Evolutionary conservation across 1,140 invertebrate genomes (phyloP).

Genomic region (Tetramorium alpestre): DNA sequence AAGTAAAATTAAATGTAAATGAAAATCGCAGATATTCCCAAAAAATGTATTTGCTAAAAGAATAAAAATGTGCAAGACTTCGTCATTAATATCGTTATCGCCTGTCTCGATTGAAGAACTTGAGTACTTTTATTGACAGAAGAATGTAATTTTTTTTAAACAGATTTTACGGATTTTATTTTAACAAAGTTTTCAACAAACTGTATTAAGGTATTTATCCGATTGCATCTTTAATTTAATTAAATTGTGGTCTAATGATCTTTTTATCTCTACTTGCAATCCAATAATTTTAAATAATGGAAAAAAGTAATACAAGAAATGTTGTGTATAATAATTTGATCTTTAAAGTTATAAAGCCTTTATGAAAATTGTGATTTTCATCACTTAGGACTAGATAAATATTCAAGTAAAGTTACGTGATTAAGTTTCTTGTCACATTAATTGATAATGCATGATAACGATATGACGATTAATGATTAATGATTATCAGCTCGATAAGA

Average conservation of each 20-base stretch:
- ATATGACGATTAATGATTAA: not conserved
- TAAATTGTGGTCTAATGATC: not conserved
- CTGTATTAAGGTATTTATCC: not conserved
- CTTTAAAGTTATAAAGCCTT: not conserved
- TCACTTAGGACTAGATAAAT: not conserved
- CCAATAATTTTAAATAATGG: not conserved
- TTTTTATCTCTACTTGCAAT: not conserved
- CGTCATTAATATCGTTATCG: not conserved
- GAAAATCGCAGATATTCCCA: not conserved
- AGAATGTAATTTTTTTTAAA: not conserved
- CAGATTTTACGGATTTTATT: not conserved
- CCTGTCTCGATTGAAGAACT: no score
- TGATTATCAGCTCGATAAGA: not conserved
- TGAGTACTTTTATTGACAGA: not conserved
- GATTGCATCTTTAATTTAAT: conserved; percentile 14
- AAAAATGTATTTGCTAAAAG: not conserved
- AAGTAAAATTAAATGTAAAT: not conserved
- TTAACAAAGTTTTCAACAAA: not conserved
- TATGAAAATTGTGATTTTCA: not conserved
- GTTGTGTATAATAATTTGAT: not conserved
- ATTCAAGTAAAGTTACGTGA: not conserved
- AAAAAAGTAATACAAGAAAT: not conserved
- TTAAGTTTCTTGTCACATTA: not conserved
- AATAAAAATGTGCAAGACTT: not conserved
- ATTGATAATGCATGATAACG: not conserved